Percentiles rank a stretch among this genome's conserved stretches.
Conservation (phyloP, 2,888 invertebrate species). For the Chelonus formosanus region DNA sequence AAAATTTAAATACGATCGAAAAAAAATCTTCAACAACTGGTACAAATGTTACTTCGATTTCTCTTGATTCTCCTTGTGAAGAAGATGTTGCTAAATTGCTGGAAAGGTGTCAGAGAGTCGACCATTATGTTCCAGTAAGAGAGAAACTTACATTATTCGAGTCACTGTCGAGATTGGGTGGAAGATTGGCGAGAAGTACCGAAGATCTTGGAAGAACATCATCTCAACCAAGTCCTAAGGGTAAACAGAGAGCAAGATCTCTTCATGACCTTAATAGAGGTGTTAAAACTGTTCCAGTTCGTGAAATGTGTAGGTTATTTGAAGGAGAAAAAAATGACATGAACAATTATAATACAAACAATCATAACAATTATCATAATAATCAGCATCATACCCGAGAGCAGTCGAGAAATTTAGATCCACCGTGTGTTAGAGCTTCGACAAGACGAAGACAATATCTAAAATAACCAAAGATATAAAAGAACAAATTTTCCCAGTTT, state of each 20-base stretch:
- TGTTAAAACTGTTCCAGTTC: slow-evolving; percentile 69
- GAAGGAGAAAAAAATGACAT: slow-evolving; percentile 66
- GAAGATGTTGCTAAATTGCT: slow-evolving; percentile 67
- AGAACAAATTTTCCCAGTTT: neutral
- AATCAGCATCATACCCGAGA: neutral
- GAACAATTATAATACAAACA: slow-evolving; percentile 7
- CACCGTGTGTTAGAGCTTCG: slow-evolving; percentile 51
- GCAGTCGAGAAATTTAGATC: slow-evolving; percentile 40
- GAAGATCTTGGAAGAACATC: slow-evolving; percentile 70
- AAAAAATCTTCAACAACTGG: slow-evolving; percentile 21
- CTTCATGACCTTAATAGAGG: slow-evolving; percentile 72
- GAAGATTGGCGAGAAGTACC: slow-evolving; percentile 72
- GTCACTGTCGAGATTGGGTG: slow-evolving; percentile 71
- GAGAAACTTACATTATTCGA: slow-evolving; percentile 78
- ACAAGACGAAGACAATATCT: slow-evolving; percentile 52
- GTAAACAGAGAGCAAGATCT: slow-evolving; percentile 72
- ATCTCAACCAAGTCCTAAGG: slow-evolving; percentile 64
- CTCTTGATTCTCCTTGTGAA: slow-evolving; percentile 50
- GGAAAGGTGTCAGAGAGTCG: slow-evolving; percentile 69
- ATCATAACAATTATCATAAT: neutral
- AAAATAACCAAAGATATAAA: slow-evolving; percentile 37
- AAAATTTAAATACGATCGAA: too few species aligned
- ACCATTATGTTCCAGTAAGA: slow-evolving; percentile 76
- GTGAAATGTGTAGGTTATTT: slow-evolving; percentile 77
- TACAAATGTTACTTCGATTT: slow-evolving; percentile 6